A percentile compares a stretch with the other conserved stretches of the same genome.
Evolutionary conservation across 1,140 invertebrate species (phyloP).

Genomic region (Nixonia krombeini): DNA sequence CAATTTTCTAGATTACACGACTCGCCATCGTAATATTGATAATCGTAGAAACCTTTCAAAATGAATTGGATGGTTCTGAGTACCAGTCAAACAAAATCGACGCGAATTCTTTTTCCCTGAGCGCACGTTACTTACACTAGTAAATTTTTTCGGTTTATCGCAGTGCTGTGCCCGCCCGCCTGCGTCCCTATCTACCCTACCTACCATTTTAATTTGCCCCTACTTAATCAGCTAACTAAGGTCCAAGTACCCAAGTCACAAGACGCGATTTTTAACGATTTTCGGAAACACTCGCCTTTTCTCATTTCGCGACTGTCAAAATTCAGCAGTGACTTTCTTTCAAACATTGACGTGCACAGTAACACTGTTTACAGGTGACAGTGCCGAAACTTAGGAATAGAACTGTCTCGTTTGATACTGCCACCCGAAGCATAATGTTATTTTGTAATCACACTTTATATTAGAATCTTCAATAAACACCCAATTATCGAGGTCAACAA

Average conservation of each 20-base stretch:
- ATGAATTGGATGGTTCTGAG: neutral
- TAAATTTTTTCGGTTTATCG: slow-evolving; percentile 46
- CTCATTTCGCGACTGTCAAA: neutral
- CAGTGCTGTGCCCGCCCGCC: slow-evolving; percentile 42
- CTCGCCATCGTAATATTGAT: slow-evolving; percentile 5
- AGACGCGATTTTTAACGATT: too few species aligned
- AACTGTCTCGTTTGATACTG: too few species aligned
- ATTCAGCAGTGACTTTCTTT: too few species aligned
- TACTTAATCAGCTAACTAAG: slow-evolving; percentile 40
- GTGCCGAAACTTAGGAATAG: too few species aligned
- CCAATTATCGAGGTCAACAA: too few species aligned
- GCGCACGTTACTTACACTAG: slow-evolving; percentile 31
- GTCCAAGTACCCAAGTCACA: too few species aligned
- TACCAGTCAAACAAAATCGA: neutral
- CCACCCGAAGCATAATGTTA: too few species aligned
- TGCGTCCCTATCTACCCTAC: too few species aligned
- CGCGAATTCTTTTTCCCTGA: slow-evolving; percentile 31
- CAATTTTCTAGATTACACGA: neutral
- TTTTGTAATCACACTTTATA: too few species aligned
- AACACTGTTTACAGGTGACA: too few species aligned
- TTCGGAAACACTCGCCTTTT: slow-evolving; percentile 25
- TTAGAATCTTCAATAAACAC: too few species aligned
- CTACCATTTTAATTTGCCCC: slow-evolving; percentile 8
- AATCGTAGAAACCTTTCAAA: neutral
- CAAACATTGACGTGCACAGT: too few species aligned